Conservation (phyloP, 1,140 invertebrate species). For the Trichogramma pretiosum region DNA sequence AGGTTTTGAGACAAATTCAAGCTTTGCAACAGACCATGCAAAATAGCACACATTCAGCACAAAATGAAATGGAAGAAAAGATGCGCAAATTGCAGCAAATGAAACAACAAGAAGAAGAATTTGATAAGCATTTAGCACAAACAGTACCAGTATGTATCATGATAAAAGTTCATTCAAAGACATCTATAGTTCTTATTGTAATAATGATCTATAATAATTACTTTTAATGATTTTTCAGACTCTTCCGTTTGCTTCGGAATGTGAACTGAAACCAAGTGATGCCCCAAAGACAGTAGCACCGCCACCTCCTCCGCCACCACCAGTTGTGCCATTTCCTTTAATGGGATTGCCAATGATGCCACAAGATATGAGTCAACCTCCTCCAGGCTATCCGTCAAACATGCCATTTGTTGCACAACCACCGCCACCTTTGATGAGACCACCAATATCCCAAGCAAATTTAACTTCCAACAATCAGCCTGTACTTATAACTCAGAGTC, state of each 20-base stretch:
- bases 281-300: constrained; percentile 31
- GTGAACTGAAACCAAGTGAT: constrained; percentile 53
- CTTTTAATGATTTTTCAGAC: constrained; percentile 40
- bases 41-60: constrained; percentile 35
- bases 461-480: constrained; percentile 33
- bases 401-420: constrained; percentile 38
- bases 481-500: too few species aligned
- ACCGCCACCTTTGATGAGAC: constrained; percentile 28
- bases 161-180: not conserved
- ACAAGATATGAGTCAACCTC: constrained; percentile 50
- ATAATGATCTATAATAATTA: too few species aligned
- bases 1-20: constrained; percentile 61
- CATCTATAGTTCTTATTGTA: not conserved
- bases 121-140: constrained; percentile 68
- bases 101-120: constrained; percentile 68
- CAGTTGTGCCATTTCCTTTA: not conserved
- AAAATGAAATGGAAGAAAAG: constrained; percentile 61
- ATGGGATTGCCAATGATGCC: constrained; percentile 35
- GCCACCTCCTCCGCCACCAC: constrained; percentile 11
- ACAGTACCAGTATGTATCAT: constrained; percentile 51
- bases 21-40: constrained; percentile 52
- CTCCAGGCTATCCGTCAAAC: constrained; percentile 46
- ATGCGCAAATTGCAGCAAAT: constrained; percentile 60
- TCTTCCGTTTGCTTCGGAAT: constrained; percentile 59
- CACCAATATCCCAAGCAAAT: constrained; percentile 25